These are phyloP conservation scores for Drosophila engyochracea DNA, from an alignment of 2,888 invertebrate genomes.

Conservation along the genomic window DNA sequence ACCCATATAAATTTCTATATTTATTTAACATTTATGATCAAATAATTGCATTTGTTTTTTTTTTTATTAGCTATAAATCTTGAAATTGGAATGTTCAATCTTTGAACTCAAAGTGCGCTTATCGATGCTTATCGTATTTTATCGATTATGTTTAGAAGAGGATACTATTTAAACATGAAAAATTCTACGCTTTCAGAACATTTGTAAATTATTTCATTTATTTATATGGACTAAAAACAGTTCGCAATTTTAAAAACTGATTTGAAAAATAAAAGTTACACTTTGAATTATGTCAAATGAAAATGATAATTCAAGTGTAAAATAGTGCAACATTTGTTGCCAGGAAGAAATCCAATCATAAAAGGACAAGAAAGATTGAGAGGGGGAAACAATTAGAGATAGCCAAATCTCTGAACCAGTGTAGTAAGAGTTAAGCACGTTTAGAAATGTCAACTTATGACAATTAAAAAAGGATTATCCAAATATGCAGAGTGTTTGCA, in stretches of 20 bases:
- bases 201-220: neutral
- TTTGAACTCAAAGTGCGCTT: neutral
- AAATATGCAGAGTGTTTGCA: neutral
- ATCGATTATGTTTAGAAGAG: neutral
- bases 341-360: too few relatives aligned
- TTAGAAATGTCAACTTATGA: neutral
- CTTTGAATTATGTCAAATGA: neutral
- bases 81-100: neutral
- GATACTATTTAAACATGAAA: too few relatives aligned
- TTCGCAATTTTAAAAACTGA: too few relatives aligned
- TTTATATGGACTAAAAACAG: neutral
- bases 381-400: too few relatives aligned
- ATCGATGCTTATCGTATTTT: neutral
- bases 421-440: neutral
- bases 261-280: too few relatives aligned
- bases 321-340: neutral
- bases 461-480: neutral
- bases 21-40: neutral
- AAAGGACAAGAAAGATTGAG: neutral
- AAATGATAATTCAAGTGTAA: neutral
- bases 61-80: neutral
- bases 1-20: neutral
- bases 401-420: too few relatives aligned
- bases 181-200: neutral
- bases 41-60: neutral